Base-by-base conservation (phyloP, 1,140 invertebrate genomes). In the Saccostrea echinata region DNA sequence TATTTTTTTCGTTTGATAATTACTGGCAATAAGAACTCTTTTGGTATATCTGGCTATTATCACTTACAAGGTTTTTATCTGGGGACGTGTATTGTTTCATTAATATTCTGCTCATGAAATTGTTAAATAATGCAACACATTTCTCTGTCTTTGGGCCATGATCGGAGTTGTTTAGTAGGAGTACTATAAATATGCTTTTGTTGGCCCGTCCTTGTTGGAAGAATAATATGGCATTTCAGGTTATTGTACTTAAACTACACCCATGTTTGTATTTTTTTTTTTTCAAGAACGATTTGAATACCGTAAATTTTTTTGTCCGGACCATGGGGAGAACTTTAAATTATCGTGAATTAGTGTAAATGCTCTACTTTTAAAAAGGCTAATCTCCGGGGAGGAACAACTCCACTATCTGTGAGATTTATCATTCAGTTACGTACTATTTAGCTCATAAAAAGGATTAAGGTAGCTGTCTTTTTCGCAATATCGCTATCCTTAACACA, bases 101-200 rank as follows among this genome's bases (percentile, higher is more conserved):
- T 76, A 76, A 76, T 76, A 76, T 76, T 76, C 68, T 76, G 68
- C 68, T 76, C 68, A 33, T 76, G 68, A 27, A 76, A 27, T 30
- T 76, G 68, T 76, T 27, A 76, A 76, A 76, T 76, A 33, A 33
- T 13, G 68, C 68, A 76, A 30, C 27, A 76, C 24, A 76, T 30
- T 76, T 76, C 27, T 11, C 27, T 11, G 68, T 33, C 68, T 76
- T 33, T 76, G 68, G 68, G 68, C 24, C 30, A 76, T 76, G 16
- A 27, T 33, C 9, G 27, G 68, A 11, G 24, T 16, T 76, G 68
- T 76, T 76, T 33, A 33, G 8, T 33, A 33, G 8, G 30, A 76
- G 68, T 30, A 76, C 68, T 13, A 24, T 27, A 68, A 27, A 76
- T 18, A 12, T 24, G 24, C 68, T 27, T 76, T 76, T 71, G 64